Percentiles rank a stretch among this genome's conserved stretches.
These are phyloP conservation scores for Distichodus sexfasciatus DNA, from an alignment of 2,797 vertebrate species.

Conservation along the genomic window DNA sequence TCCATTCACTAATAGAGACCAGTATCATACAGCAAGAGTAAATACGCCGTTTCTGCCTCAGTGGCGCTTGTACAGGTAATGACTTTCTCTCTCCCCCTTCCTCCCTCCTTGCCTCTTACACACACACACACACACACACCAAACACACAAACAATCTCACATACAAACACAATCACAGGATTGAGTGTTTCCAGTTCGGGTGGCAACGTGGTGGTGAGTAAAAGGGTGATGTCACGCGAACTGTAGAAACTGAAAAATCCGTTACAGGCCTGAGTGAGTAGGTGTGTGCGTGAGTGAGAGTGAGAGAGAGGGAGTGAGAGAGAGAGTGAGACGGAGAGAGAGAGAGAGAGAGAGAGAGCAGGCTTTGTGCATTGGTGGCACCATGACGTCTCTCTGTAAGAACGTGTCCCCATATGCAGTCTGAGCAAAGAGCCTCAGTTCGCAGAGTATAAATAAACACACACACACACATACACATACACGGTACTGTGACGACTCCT, in stretches of 20 bases:
- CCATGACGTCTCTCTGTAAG: constrained; percentile 3
- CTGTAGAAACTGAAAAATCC: background rate
- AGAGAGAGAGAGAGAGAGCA: no score
- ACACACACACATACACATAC: background rate
- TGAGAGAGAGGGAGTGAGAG: background rate
- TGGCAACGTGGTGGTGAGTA: background rate
- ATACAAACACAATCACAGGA: background rate
- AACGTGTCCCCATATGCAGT: background rate
- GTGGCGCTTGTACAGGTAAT: background rate
- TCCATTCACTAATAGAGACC: no score
- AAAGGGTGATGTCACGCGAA: constrained; percentile 10
- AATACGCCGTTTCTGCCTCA: no score
- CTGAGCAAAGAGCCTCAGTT: background rate
- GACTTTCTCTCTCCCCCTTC: background rate
- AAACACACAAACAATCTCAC: background rate
- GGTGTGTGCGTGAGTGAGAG: background rate
- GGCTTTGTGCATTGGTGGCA: background rate
- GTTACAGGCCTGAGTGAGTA: background rate
- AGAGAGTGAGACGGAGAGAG: background rate
- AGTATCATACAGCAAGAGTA: no score
- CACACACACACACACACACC: background rate
- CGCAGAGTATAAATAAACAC: constrained; percentile 2
- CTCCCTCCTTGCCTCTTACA: background rate
- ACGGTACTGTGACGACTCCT: background rate
- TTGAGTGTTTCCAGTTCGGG: background rate